Conservation (phyloP, 2,797 vertebrate genomes). For the Galagoides demidoff region DNA sequence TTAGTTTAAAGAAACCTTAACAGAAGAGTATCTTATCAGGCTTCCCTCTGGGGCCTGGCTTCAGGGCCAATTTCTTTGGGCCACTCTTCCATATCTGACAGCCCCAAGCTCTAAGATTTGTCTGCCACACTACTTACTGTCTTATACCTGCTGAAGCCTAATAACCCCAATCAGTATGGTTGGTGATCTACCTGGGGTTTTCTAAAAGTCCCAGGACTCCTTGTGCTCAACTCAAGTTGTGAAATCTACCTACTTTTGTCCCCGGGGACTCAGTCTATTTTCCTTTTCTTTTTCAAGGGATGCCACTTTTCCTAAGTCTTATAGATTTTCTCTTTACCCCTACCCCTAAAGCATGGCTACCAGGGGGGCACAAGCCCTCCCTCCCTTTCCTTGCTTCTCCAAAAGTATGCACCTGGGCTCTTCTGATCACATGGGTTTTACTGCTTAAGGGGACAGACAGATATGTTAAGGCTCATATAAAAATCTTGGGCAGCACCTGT, state of each 20-base stretch:
- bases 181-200: background rate
- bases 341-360: background rate
- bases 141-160: background rate
- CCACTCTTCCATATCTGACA: background rate
- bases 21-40: background rate
- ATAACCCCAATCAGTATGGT: background rate
- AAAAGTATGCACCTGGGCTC: background rate
- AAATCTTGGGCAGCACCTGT: background rate
- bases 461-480: background rate
- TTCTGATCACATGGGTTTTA: background rate
- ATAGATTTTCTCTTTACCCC: background rate
- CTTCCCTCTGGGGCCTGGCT: background rate
- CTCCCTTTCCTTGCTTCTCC: background rate
- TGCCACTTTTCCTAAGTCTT: background rate
- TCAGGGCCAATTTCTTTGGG: background rate
- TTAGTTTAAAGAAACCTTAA: background rate
- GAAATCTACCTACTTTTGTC: background rate
- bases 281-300: background rate
- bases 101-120: background rate
- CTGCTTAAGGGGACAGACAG: background rate
- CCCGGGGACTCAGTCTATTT: background rate
- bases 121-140: background rate
- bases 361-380: background rate
- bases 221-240: background rate
- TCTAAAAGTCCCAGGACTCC: background rate